Percentiles rank a stretch among this genome's conserved stretches.
Conservation (phyloP, 2,888 invertebrate genomes). For the Heliconius charithonia region DNA sequence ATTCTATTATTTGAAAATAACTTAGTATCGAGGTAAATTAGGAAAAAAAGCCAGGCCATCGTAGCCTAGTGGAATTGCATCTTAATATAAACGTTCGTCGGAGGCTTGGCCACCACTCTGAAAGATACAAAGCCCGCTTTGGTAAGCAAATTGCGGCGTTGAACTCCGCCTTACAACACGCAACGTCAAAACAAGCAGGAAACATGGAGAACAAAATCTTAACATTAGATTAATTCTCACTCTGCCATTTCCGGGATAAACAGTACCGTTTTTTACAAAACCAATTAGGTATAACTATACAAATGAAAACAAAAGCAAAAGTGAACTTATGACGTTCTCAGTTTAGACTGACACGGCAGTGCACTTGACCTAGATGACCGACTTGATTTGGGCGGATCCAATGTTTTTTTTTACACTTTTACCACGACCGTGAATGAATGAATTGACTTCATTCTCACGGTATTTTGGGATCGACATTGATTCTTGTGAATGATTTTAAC, state of each 20-base stretch:
- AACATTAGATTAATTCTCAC: neutral
- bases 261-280: neutral
- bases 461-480: constrained; percentile 43
- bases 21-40: neutral
- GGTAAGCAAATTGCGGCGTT: neutral
- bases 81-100: too few species aligned
- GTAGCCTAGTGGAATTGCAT: too few species aligned
- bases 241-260: too few species aligned
- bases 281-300: neutral
- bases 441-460: constrained; percentile 44
- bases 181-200: neutral
- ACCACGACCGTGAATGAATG: constrained; percentile 61
- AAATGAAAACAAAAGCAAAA: neutral
- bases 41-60: too few species aligned
- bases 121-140: too few species aligned
- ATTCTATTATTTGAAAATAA: constrained; percentile 1
- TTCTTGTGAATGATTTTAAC: constrained; percentile 26
- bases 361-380: constrained; percentile 42
- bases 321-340: neutral
- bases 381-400: constrained; percentile 26
- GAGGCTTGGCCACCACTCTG: too few species aligned
- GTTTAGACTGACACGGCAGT: constrained; percentile 1
- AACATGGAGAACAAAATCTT: too few species aligned
- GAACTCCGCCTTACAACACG: neutral
- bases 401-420: constrained; percentile 69